These are phyloP conservation scores for Brassicogethes aeneus DNA, from an alignment of 2,888 invertebrate species.

Conservation along the genomic window DNA sequence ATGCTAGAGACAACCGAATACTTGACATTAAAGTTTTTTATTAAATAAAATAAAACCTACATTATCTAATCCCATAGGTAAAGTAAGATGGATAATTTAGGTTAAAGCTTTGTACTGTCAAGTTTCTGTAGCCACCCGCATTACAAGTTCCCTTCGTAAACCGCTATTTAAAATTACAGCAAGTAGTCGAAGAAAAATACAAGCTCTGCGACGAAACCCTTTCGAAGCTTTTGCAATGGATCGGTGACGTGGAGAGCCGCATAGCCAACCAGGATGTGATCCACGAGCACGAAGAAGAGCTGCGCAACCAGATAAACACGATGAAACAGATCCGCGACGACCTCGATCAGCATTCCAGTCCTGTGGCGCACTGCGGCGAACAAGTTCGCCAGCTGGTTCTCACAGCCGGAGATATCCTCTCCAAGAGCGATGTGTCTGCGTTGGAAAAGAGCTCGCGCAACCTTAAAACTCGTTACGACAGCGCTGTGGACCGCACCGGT, in stretches of 20 bases:
- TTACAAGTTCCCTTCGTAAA: too few relatives aligned
- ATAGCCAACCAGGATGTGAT: conserved; percentile 80
- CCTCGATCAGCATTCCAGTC: conserved; percentile 75
- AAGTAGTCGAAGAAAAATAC: conserved; percentile 93
- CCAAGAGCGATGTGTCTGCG: conserved; percentile 81
- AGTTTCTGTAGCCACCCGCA: too few relatives aligned
- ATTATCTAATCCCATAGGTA: too few relatives aligned
- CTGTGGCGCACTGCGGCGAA: conserved; percentile 77
- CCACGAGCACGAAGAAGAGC: conserved; percentile 76
- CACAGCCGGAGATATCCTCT: conserved; percentile 85
- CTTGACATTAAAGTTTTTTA: not conserved
- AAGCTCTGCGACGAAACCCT: conserved; percentile 82
- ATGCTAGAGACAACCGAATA: conserved; percentile 9
- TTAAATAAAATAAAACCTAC: too few relatives aligned
- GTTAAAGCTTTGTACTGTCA: too few relatives aligned
- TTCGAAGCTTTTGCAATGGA: conserved; percentile 78
- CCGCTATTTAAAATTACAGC: conserved; percentile 54
- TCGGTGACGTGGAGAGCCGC: conserved; percentile 73
- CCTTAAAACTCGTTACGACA: conserved; percentile 73
- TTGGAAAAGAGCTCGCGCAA: conserved; percentile 81
- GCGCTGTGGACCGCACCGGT: conserved; percentile 70
- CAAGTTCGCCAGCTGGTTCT: conserved; percentile 84
- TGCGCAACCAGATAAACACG: conserved; percentile 81
- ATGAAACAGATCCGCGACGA: conserved; percentile 89
- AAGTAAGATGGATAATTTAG: too few relatives aligned